Percentiles rank a stretch among this genome's conserved stretches.
These are phyloP conservation scores for Cromileptes altivelis DNA, from an alignment of 2,113 vertebrate genomes.

Conservation along the genomic window DNA sequence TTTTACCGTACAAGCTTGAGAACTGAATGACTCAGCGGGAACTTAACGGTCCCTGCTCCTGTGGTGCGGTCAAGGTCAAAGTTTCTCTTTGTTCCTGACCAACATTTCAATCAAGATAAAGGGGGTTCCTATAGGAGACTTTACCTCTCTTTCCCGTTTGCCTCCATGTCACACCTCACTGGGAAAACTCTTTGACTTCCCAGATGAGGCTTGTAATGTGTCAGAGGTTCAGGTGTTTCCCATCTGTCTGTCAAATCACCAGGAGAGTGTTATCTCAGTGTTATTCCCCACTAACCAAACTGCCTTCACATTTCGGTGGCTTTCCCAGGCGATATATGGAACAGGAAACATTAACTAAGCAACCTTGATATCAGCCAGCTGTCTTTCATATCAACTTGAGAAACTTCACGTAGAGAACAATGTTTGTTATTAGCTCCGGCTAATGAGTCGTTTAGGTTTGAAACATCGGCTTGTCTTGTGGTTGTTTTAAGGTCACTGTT, in stretches of 20 bases:
- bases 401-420: constrained; percentile 52
- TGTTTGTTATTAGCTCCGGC: constrained; percentile 52
- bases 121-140: constrained; percentile 11
- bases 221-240: constrained; percentile 59
- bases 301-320: constrained; percentile 52
- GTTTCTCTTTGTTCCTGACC: constrained; percentile 39
- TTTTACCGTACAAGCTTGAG: constrained; percentile 44
- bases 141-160: constrained; percentile 7
- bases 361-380: constrained; percentile 36
- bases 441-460: constrained; percentile 41
- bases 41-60: neutral
- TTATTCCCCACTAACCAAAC: constrained; percentile 43
- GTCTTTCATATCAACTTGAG: constrained; percentile 64
- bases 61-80: constrained; percentile 31
- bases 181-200: constrained; percentile 15
- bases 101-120: constrained; percentile 4
- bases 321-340: constrained; percentile 10
- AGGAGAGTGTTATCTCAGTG: constrained; percentile 41
- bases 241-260: constrained; percentile 53
- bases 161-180: constrained; percentile 4
- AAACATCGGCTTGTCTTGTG: constrained; percentile 65
- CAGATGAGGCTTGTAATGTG: neutral
- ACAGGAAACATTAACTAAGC: constrained; percentile 18
- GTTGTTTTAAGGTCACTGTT: constrained; percentile 64
- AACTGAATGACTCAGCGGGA: constrained; percentile 33